Percentiles rank a stretch among this genome's conserved stretches.
Conservation (phyloP, 2,113 vertebrate species). For the Pseudois nayaur region DNA sequence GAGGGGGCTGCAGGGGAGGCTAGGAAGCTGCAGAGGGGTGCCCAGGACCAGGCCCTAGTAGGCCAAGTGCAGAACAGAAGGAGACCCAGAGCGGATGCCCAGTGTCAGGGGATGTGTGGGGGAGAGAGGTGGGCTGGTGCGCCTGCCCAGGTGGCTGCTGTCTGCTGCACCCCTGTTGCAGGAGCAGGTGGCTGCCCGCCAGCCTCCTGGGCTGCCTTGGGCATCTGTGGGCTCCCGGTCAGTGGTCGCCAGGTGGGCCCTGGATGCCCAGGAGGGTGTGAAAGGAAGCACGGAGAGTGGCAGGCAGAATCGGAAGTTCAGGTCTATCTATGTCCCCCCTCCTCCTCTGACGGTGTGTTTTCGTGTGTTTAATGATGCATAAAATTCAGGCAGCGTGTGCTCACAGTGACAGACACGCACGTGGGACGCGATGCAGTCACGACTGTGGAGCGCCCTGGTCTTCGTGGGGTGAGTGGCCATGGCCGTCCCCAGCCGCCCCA, state of each 20-base stretch:
- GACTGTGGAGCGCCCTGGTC: not conserved
- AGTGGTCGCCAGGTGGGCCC: fast-evolving
- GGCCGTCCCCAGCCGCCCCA: fast-evolving
- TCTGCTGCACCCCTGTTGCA: not conserved
- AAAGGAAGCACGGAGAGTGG: fast-evolving
- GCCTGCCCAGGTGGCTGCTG: too few species aligned
- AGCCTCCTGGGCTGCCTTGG: fast-evolving
- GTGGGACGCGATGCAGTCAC: fast-evolving
- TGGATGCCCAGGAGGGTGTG: not conserved
- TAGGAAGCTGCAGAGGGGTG: not conserved
- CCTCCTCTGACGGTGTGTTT: slow-evolving; percentile 6
- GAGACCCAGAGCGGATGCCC: not conserved
- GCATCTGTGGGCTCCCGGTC: not conserved
- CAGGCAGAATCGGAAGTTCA: not conserved
- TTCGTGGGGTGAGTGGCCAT: not conserved
- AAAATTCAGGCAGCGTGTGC: not conserved
- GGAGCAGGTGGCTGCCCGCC: not conserved
- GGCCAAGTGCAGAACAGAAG: not conserved
- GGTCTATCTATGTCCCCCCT: not conserved
- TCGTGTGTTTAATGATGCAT: not conserved
- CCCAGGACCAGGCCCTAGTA: not conserved
- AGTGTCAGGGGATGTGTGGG: fast-evolving
- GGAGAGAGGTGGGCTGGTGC: not conserved
- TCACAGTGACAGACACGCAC: not conserved
- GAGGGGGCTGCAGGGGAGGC: not conserved